Percentiles rank a stretch among this genome's conserved stretches.
Evolutionary conservation across 2,797 vertebrate species (phyloP).

Genomic region (Natrix natrix): DNA sequence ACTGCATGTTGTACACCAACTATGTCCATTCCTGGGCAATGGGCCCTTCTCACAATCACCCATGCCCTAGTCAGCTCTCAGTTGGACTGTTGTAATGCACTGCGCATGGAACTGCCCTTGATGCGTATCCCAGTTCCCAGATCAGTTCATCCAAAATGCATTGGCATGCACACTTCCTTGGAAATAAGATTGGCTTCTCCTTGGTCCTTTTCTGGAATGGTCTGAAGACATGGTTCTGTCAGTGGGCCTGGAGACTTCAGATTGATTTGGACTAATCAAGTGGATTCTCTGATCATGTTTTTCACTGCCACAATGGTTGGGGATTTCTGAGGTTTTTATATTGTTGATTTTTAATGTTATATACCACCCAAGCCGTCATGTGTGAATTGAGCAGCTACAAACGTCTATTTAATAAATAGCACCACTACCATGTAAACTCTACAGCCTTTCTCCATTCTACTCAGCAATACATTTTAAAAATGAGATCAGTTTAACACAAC

Average conservation of each 20-base stretch:
- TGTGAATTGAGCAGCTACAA: not conserved
- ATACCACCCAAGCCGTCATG: not conserved
- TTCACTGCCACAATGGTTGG: not conserved
- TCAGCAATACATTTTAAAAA: not conserved
- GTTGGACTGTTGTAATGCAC: not conserved
- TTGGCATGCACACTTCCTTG: not conserved
- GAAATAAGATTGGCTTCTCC: not conserved
- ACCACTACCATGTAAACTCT: not conserved
- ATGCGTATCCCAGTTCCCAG: not conserved
- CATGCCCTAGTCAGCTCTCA: too few species aligned
- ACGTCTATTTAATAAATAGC: too few species aligned
- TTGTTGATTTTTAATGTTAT: not conserved
- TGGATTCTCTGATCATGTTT: not conserved
- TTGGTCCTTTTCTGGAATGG: not conserved
- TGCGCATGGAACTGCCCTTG: not conserved
- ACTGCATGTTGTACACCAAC: too few species aligned
- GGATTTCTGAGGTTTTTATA: not conserved
- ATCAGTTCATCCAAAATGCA: not conserved
- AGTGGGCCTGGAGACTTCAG: not conserved
- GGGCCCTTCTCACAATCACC: too few species aligned
- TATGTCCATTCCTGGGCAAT: too few species aligned
- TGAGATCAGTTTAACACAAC: constrained; percentile 29
- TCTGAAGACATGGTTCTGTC: not conserved
- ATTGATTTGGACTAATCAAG: not conserved
- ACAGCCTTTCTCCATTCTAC: not conserved